These are phyloP conservation scores for Chrysolina americana DNA, from an alignment of 2,888 invertebrate genomes.

Conservation along the genomic window DNA sequence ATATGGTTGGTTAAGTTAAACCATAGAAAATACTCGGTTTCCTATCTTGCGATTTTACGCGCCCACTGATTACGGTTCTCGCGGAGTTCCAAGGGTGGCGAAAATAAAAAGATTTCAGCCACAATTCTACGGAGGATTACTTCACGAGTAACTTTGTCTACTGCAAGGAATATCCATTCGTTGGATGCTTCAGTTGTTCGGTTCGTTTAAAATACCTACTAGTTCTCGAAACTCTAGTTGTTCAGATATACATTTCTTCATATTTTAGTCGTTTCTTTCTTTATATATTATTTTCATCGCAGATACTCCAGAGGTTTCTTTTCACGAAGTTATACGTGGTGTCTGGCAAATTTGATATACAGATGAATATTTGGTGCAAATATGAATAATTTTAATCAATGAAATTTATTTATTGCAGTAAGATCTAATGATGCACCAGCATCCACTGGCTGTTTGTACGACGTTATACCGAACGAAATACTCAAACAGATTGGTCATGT, in stretches of 20 bases:
- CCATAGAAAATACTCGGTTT: constrained; percentile 58
- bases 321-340: too few species aligned
- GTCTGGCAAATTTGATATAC: too few species aligned
- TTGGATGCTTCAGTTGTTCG: not conserved
- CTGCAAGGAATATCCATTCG: not conserved
- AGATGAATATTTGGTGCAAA: too few species aligned
- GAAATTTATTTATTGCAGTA: too few species aligned
- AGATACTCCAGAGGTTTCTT: too few species aligned
- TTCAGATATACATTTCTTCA: not conserved
- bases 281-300: too few species aligned
- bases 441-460: too few species aligned
- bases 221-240: not conserved
- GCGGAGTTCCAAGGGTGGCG: constrained; percentile 14
- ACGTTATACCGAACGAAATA: too few species aligned
- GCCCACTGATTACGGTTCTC: constrained; percentile 46
- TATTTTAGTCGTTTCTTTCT: too few species aligned
- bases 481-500: too few species aligned
- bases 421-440: too few species aligned
- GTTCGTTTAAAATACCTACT: not conserved
- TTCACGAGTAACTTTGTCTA: not conserved
- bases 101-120: constrained; percentile 12
- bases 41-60: constrained; percentile 59
- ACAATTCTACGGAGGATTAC: not conserved
- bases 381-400: too few species aligned
- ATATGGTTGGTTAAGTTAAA: constrained; percentile 59